phyloP scores from a whole-genome alignment of 2,113 vertebrate genomes.

The Perca flavescens region DNA sequence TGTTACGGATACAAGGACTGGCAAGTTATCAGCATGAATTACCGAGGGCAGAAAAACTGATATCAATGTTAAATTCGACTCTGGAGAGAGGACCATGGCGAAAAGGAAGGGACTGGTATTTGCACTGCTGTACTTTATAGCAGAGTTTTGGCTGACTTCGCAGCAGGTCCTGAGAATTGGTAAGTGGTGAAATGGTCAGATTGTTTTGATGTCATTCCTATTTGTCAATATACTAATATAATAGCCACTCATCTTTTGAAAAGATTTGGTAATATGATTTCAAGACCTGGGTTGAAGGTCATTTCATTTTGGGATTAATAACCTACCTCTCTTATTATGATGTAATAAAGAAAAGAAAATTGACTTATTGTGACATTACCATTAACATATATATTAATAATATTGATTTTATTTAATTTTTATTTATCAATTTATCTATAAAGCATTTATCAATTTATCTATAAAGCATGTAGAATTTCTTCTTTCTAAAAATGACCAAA shows the following conservation, averaged over 20 bases:
- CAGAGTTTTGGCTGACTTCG: constrained; percentile 86
- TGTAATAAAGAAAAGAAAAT: neutral
- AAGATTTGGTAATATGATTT: neutral
- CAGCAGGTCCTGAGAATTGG: constrained; percentile 95
- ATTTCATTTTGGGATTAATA: constrained; percentile 6
- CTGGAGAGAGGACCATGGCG: constrained; percentile 83
- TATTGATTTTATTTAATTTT: too few species aligned
- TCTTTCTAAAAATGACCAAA: neutral
- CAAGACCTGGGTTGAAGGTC: neutral
- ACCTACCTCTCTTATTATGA: neutral
- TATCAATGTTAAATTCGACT: constrained; percentile 78
- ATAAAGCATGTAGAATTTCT: neutral
- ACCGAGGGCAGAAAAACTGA: constrained; percentile 72
- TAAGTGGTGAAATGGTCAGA: constrained; percentile 81
- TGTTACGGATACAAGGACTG: constrained; percentile 73
- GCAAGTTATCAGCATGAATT: constrained; percentile 80
- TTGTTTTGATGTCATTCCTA: neutral
- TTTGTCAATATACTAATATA: neutral
- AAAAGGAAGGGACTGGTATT: constrained; percentile 85
- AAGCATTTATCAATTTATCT: neutral
- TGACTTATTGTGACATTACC: neutral
- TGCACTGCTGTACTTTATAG: constrained; percentile 85
- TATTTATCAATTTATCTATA: neutral
- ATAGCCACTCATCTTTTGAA: neutral
- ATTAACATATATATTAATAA: too few species aligned